These are phyloP conservation scores for Drosophila neotestacea DNA, from an alignment of 2,888 invertebrate genomes.

Conservation along the genomic window DNA sequence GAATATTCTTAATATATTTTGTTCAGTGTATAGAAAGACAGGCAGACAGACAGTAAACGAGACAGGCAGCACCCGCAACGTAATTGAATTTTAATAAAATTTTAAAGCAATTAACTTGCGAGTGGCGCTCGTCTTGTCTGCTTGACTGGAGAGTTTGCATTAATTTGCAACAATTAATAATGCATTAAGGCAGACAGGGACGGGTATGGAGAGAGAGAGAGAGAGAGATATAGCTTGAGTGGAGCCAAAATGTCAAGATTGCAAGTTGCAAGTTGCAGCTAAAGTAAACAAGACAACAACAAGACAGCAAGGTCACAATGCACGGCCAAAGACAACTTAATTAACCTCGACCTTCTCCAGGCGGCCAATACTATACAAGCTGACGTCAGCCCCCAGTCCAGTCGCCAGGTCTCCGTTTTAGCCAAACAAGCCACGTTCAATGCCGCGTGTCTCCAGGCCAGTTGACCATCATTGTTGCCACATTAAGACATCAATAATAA, in stretches of 20 bases:
- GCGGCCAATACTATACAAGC: slow-evolving; percentile 33
- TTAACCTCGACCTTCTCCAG: slow-evolving; percentile 84
- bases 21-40: background rate
- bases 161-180: slow-evolving; percentile 72
- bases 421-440: slow-evolving; percentile 69
- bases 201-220: slow-evolving; percentile 2
- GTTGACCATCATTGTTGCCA: slow-evolving; percentile 75
- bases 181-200: slow-evolving; percentile 49
- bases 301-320: slow-evolving; percentile 66
- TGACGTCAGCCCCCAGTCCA: slow-evolving; percentile 68
- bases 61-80: slow-evolving; percentile 38
- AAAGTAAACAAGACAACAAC: slow-evolving; percentile 36
- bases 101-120: slow-evolving; percentile 66
- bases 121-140: slow-evolving; percentile 27
- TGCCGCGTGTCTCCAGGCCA: slow-evolving; percentile 53
- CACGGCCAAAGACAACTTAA: slow-evolving; percentile 82
- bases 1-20: too few species aligned
- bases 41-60: background rate
- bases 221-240: slow-evolving; percentile 9
- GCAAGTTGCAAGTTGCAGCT: slow-evolving; percentile 1
- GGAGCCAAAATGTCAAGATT: slow-evolving; percentile 71
- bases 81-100: slow-evolving; percentile 74
- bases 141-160: slow-evolving; percentile 28
- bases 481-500: slow-evolving; percentile 77
- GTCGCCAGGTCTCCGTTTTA: slow-evolving; percentile 22